phyloP scores from a whole-genome alignment of 92 coral and sea anemone genomes.

The Epizoanthus rinbou region DNA sequence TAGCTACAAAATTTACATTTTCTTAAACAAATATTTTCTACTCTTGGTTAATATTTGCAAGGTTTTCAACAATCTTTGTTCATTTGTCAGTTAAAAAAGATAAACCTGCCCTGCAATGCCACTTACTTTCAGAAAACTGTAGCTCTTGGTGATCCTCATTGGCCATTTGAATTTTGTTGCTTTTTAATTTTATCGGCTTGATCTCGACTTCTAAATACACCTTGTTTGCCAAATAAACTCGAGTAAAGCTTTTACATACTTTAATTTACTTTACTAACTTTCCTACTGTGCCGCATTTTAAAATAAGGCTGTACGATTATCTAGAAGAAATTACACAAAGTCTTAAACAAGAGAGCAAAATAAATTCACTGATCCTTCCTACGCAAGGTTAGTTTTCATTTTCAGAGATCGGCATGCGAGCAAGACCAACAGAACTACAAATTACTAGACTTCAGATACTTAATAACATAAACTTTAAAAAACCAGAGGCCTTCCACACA shows the following conservation, averaged over 20 bases:
- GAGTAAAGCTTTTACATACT: neutral
- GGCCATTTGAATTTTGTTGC: neutral
- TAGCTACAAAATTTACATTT: constrained; percentile 5
- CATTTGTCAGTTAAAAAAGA: neutral
- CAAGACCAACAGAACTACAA: neutral
- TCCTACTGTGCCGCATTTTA: too few relatives aligned
- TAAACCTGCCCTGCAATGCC: neutral
- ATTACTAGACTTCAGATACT: neutral
- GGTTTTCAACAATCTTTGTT: neutral
- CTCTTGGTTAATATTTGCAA: neutral
- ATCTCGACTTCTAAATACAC: neutral
- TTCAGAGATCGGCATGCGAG: too few relatives aligned
- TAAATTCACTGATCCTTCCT: too few relatives aligned
- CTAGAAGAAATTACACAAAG: too few relatives aligned
- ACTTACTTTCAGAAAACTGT: neutral
- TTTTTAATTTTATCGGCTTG: constrained; percentile 12
- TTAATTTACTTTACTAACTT: neutral
- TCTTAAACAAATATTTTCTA: constrained; percentile 2
- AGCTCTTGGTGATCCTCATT: neutral
- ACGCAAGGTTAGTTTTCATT: too few relatives aligned
- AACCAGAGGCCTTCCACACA: neutral
- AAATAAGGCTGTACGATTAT: too few relatives aligned
- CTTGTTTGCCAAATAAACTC: constrained; percentile 10
- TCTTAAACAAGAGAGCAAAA: too few relatives aligned
- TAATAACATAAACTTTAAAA: neutral